Base-by-base conservation (phyloP, 2,113 vertebrate species). In the Kryptolebias marmoratus region DNA sequence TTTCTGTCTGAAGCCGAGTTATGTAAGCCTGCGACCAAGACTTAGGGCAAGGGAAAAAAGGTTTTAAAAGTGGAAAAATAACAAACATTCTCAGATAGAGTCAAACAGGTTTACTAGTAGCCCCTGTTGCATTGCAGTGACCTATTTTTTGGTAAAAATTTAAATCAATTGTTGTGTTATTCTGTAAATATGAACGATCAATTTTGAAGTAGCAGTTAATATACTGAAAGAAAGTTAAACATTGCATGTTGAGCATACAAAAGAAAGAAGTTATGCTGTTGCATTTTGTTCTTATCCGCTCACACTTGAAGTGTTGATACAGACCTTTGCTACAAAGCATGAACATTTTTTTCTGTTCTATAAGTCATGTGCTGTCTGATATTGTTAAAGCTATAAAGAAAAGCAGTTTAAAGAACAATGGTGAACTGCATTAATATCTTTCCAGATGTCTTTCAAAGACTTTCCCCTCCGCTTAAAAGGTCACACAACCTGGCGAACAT, bases 401-500 rank as follows among this genome's bases (percentile, higher is more conserved):
- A 69, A 71, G 68, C n/a, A 32, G 36, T 36, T 16, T 48, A 50
- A 28, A 36, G 30, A 42, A 57, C 48, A 72, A 44, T 18, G 14
- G 11, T 67, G 45, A 71, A 22, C 42, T 77, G 32, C 55, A 66
- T 9, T 7, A 49, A 30, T 56, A 77, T 63, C 30, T 72, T 66
- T 74, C 15, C 52, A 58, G 49, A 8, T 36, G 9, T 78, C 39
- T 62, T 64, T n/a, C 32, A 28, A 57, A 56, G 52, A 81, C 71
- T 83, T 64, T 80, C 57, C 13, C 47, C 60, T 77, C 14, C 39
- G 56, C 60, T 75, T 22, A 77, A 86, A 87, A 73, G 75, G 82
- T 82, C 83, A 85, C 42, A 62, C 61, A 61, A 64, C 59, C 59
- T 68, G 58, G 64, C 64, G 83, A 83, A 83, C 69, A 76, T 78